Evolutionary conservation across 2,113 vertebrate genomes (phyloP), one percentile per base, ranked within the genome.

Genomic region (Burhinus oedicnemus): DNA sequence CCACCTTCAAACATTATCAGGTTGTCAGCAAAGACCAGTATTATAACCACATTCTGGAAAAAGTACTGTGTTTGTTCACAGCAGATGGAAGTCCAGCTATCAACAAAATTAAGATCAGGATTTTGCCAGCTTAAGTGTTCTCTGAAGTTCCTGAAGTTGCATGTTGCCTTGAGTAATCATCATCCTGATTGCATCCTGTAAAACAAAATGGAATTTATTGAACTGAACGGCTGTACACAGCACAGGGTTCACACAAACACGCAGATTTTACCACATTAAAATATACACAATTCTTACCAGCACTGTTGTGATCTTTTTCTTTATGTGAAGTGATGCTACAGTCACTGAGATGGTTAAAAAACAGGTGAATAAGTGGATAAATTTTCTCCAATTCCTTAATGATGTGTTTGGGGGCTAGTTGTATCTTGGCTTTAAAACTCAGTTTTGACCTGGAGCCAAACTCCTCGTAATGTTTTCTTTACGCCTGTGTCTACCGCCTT

Each of bases 131-230:
- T 97, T 98, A 42, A 99, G 98, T 27, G 98, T 98, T 93, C 79
- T 98, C 38, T 99, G 98, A 87, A 99, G 98, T 47, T 99, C 99
- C 90, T 98, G 98, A 44, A 99, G 98, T 34, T 99, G 99, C 92
- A 98, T 98, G 57, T 98, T 98, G 36, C 99, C 99, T 62, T 99
- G 99, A 52, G 98, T 99, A 78, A 99, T 98, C 99, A 99, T 99
- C 99, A 99, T 99, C 65, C 98, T 98, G 94, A 99, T 97, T 7
- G 98, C 97, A 62, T 99, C 99, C 99, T 99, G 94, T n/a, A 93
- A 93, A 95, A 83, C 34, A 96, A 81, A 94, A 58, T 1, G 42
- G 80, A 82, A 76, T 27, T 30, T 36, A 45, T 54, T 95, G 62
- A 96, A 29, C n/a, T 2, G 12, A 23, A 8, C 0, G 1, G 3